Percentiles rank a stretch among this genome's conserved stretches.
phyloP scores from a whole-genome alignment of 2,888 invertebrate species.

The Pachydiplax longipennis region DNA sequence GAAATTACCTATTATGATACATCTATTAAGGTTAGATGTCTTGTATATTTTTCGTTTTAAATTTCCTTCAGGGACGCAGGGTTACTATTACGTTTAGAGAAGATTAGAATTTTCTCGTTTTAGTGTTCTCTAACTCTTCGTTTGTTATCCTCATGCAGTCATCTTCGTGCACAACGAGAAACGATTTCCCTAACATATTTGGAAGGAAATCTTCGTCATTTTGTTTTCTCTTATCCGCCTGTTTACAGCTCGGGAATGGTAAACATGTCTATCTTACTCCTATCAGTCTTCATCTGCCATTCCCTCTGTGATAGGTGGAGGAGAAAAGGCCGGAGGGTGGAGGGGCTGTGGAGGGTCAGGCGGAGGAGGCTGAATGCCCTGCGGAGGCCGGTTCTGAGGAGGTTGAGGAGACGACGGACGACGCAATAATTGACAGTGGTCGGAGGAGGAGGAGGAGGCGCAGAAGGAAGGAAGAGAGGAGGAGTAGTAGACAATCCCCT shows the following conservation, averaged over 20 bases:
- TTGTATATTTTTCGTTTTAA: too few relatives aligned
- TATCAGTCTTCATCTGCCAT: neutral
- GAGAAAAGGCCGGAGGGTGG: slow-evolving; percentile 11
- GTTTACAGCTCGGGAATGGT: neutral
- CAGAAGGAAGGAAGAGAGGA: slow-evolving; percentile 21
- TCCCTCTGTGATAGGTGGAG: slow-evolving; percentile 2
- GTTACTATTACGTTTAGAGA: too few relatives aligned
- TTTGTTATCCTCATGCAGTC: too few relatives aligned
- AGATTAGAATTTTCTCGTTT: too few relatives aligned
- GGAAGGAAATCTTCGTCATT: neutral
- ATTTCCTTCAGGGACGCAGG: too few relatives aligned
- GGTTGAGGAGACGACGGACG: neutral
- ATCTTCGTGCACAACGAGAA: too few relatives aligned
- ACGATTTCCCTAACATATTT: neutral
- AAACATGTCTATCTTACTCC: neutral
- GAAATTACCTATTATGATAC: too few relatives aligned
- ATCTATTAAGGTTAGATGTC: too few relatives aligned
- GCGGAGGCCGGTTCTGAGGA: neutral
- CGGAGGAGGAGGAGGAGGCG: slow-evolving; percentile 9
- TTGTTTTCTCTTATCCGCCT: neutral
- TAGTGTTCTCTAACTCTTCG: too few relatives aligned
- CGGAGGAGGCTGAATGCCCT: neutral
- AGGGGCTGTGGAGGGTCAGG: neutral
- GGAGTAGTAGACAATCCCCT: slow-evolving; percentile 1
- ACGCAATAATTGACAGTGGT: slow-evolving; percentile 35